Percentiles rank a stretch among this genome's conserved stretches.
These are phyloP conservation scores for Calidris pygmaea DNA, from an alignment of 2,113 vertebrate genomes.

Conservation along the genomic window DNA sequence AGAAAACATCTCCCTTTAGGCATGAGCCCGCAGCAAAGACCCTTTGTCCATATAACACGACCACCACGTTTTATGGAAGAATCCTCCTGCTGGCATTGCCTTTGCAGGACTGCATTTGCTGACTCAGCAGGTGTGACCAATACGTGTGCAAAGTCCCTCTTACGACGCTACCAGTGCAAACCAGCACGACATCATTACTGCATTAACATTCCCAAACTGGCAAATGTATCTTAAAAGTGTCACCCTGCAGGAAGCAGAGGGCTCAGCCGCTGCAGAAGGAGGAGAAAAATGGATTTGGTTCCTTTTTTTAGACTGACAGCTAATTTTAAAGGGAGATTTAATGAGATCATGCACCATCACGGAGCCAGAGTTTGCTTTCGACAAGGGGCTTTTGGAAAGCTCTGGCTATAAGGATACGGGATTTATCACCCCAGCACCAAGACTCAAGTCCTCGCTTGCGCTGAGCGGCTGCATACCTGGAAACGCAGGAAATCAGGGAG, in stretches of 20 bases:
- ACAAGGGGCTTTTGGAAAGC: background rate
- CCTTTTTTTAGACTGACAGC: background rate
- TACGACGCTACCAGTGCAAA: background rate
- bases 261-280: background rate
- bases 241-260: background rate
- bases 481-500: background rate
- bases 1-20: background rate
- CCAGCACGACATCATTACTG: fast-evolving
- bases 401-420: background rate
- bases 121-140: background rate
- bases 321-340: background rate
- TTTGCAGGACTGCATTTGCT: background rate
- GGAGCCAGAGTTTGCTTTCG: background rate
- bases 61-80: background rate
- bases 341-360: fast-evolving
- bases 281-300: background rate
- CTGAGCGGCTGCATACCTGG: background rate
- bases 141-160: fast-evolving
- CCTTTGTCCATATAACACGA: background rate
- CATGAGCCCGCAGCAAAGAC: fast-evolving
- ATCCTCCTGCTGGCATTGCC: background rate
- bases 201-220: background rate
- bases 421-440: background rate
- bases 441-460: fast-evolving
- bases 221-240: background rate